phyloP scores from a whole-genome alignment of 2,113 vertebrate genomes.

The Ginglymostoma cirratum region DNA sequence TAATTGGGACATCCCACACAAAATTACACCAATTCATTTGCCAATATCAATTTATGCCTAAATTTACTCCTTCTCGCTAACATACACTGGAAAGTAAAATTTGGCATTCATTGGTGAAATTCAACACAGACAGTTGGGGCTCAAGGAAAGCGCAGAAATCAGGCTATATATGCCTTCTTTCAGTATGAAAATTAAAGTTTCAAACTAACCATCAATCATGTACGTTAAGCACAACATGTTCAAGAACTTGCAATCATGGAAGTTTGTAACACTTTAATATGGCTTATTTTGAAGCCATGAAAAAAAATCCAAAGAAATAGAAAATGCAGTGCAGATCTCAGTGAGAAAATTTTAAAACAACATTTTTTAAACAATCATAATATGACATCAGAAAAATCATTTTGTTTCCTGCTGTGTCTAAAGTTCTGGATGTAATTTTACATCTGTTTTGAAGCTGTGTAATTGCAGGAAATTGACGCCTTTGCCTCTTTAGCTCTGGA shows the following conservation, averaged over 20 bases:
- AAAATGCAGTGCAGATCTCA: neutral
- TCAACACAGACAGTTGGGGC: neutral
- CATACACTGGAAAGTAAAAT: neutral
- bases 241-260: neutral
- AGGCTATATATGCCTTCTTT: neutral
- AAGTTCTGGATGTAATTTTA: slow-evolving; percentile 17
- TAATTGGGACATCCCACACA: neutral
- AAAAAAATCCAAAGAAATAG: neutral
- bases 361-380: neutral
- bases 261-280: neutral
- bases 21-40: neutral
- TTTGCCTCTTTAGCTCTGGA: neutral
- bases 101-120: neutral
- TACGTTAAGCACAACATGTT: neutral
- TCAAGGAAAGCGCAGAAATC: neutral
- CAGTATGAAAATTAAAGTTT: neutral
- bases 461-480: slow-evolving; percentile 20
- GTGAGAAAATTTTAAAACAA: neutral
- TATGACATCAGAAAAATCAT: neutral
- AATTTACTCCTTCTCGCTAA: neutral
- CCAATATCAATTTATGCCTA: neutral
- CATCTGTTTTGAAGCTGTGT: neutral
- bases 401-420: neutral
- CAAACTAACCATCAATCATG: neutral
- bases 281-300: neutral